These are phyloP conservation scores for Paragorgia papillata DNA, from an alignment of 92 coral and sea anemone species.

Conservation along the genomic window DNA sequence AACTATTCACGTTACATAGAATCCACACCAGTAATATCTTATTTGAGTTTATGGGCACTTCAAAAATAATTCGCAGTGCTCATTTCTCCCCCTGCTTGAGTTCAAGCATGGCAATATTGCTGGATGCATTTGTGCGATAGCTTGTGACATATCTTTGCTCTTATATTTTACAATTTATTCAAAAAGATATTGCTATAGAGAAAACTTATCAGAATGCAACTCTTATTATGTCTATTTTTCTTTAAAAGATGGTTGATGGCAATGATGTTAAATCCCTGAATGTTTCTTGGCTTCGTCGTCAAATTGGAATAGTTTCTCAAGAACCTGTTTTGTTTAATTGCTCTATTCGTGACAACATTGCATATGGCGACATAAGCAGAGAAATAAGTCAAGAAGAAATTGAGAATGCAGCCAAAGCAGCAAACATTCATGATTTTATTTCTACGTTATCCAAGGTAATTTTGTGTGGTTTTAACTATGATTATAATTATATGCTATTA, in stretches of 20 bases:
- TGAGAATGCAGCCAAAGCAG: constrained; percentile 83
- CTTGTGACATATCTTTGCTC: too few species aligned
- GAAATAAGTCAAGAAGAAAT: constrained; percentile 11
- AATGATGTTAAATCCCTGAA: constrained; percentile 66
- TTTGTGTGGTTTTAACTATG: background rate
- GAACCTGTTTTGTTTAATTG: constrained; percentile 23
- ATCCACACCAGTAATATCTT: too few species aligned
- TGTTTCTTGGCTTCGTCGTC: constrained; percentile 56
- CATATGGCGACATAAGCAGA: constrained; percentile 9
- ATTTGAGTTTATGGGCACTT: too few species aligned
- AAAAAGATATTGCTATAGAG: too few species aligned
- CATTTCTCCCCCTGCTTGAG: too few species aligned
- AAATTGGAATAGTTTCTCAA: constrained; percentile 31
- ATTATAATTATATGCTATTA: too few species aligned
- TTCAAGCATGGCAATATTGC: too few species aligned
- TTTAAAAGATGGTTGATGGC: constrained; percentile 70
- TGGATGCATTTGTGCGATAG: too few species aligned
- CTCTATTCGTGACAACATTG: constrained; percentile 32
- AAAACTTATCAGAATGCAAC: background rate
- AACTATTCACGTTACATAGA: too few species aligned
- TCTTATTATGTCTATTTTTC: background rate
- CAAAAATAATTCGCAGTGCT: too few species aligned
- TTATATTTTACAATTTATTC: too few species aligned
- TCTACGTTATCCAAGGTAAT: constrained; percentile 81
- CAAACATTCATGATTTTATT: constrained; percentile 91